Percentiles rank a stretch among this genome's conserved stretches.
phyloP scores from a whole-genome alignment of 2,797 vertebrate genomes.

The Myiotriccus ornatus region DNA sequence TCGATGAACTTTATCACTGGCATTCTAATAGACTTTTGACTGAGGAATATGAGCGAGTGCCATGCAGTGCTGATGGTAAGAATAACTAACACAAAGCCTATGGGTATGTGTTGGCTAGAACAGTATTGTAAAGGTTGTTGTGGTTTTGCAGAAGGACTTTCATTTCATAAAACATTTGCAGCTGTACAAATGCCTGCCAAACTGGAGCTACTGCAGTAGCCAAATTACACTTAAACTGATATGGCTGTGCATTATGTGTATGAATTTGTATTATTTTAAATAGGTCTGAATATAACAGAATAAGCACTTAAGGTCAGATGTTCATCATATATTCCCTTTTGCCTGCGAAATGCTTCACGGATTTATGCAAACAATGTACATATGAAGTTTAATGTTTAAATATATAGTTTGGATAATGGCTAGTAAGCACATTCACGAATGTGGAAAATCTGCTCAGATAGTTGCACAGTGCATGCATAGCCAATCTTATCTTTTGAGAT shows the following conservation, averaged over 20 bases:
- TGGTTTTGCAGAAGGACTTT: background rate
- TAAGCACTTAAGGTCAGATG: background rate
- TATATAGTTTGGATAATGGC: background rate
- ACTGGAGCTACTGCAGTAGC: background rate
- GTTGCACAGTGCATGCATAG: background rate
- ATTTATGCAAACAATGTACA: background rate
- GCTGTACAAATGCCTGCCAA: background rate
- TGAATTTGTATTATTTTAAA: background rate
- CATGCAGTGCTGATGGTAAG: background rate
- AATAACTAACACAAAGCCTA: background rate
- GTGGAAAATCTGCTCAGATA: background rate
- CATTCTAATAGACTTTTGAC: conserved; percentile 41
- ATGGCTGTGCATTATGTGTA: background rate
- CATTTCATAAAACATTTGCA: background rate
- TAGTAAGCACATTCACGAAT: background rate
- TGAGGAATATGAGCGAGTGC: conserved; percentile 30
- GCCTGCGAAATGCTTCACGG: background rate
- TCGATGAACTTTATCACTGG: conserved; percentile 51
- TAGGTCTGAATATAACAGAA: background rate
- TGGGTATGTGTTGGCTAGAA: background rate
- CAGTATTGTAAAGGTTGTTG: background rate
- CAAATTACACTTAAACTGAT: background rate
- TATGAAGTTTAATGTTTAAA: background rate
- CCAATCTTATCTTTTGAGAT: background rate
- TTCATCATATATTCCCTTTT: background rate